Conservation (phyloP, 2,113 vertebrate genomes). For the Catagonus wagneri region DNA sequence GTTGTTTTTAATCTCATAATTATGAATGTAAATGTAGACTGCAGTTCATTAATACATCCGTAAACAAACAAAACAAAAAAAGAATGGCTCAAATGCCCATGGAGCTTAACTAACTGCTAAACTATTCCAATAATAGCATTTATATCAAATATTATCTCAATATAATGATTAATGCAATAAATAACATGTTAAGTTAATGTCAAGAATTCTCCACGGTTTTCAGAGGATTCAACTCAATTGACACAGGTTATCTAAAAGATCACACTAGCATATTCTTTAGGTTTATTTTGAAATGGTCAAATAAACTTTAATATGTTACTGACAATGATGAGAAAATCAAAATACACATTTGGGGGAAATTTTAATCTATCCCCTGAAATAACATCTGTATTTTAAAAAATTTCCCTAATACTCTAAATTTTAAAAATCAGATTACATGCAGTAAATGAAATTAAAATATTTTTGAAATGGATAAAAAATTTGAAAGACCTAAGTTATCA, state of each 20-base stretch:
- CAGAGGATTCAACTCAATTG: constrained; percentile 51
- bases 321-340: background rate
- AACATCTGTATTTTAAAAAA: background rate
- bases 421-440: background rate
- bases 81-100: background rate
- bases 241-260: background rate
- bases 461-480: background rate
- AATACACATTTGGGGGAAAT: background rate
- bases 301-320: background rate
- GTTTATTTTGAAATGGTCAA: background rate
- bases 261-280: background rate
- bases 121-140: constrained; percentile 36
- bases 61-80: background rate
- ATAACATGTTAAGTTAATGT: background rate
- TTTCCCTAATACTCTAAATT: background rate
- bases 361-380: background rate
- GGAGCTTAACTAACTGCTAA: constrained; percentile 6
- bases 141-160: background rate
- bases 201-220: constrained; percentile 53
- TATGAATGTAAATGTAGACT: constrained; percentile 23
- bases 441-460: background rate
- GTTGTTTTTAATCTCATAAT: background rate
- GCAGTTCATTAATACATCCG: constrained; percentile 11
- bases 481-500: background rate
- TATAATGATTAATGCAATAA: constrained; percentile 29